Percentiles rank a stretch among this genome's conserved stretches.
Evolutionary conservation across 2,888 invertebrate species (phyloP).

Genomic region (Cotesia congregata): DNA sequence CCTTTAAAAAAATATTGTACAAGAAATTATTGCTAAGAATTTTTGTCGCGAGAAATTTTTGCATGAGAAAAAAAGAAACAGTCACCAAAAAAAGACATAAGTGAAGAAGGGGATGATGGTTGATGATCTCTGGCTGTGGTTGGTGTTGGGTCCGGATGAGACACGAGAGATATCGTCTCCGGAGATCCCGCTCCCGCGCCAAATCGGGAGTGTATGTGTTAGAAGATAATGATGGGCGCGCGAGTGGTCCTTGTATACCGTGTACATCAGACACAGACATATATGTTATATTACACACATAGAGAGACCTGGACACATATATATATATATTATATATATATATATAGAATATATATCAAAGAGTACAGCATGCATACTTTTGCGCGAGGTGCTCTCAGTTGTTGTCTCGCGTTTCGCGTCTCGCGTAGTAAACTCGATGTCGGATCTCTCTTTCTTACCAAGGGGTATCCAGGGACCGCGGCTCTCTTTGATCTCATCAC

Average conservation of each 20-base stretch:
- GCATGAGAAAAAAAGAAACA: too few relatives aligned
- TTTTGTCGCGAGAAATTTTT: too few relatives aligned
- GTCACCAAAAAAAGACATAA: too few relatives aligned
- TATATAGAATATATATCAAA: slow-evolving; percentile 3
- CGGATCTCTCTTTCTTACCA: slow-evolving; percentile 37
- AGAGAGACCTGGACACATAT: neutral
- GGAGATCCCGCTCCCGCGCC: neutral
- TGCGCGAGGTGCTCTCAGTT: slow-evolving; percentile 36
- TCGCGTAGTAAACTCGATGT: slow-evolving; percentile 22
- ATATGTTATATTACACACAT: too few relatives aligned
- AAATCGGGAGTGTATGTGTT: neutral
- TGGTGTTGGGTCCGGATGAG: too few relatives aligned
- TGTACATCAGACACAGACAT: neutral
- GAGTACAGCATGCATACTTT: slow-evolving; percentile 40
- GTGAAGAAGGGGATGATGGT: too few relatives aligned
- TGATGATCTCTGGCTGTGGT: neutral
- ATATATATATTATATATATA: too few relatives aligned
- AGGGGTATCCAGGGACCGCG: slow-evolving; percentile 51
- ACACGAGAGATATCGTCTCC: neutral
- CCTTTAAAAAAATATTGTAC: too few relatives aligned
- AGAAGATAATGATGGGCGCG: neutral
- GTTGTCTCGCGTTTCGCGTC: slow-evolving; percentile 22
- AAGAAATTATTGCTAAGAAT: too few relatives aligned
- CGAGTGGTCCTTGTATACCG: neutral
- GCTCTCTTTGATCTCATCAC: slow-evolving; percentile 68